A percentile compares a stretch with the other conserved stretches of the same genome.
phyloP scores from a whole-genome alignment of 2,113 vertebrate genomes.

The Plotosus lineatus region DNA sequence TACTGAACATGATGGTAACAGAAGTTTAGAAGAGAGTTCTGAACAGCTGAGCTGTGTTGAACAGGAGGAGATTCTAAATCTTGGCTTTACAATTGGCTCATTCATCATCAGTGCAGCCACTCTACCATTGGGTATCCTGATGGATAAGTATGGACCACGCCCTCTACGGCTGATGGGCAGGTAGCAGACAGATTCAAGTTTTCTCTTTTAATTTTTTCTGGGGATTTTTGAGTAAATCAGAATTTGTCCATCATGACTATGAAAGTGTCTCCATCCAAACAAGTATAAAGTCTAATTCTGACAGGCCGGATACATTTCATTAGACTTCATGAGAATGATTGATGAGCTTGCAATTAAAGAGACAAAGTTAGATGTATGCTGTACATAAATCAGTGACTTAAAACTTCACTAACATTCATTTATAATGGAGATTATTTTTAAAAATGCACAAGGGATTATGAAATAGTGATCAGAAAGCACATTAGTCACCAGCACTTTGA shows the following conservation, averaged over 20 bases:
- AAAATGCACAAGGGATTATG: background rate
- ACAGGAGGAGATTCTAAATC: slow-evolving; percentile 82
- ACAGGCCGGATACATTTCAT: background rate
- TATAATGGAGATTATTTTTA: background rate
- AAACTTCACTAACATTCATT: background rate
- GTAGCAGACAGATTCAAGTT: slow-evolving; percentile 57
- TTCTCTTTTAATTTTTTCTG: background rate
- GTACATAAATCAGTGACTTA: background rate
- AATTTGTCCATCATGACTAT: background rate
- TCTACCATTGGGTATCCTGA: slow-evolving; percentile 73
- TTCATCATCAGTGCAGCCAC: slow-evolving; percentile 85
- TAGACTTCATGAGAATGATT: background rate
- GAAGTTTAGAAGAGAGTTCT: slow-evolving; percentile 19
- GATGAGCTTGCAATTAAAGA: background rate
- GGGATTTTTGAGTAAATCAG: background rate
- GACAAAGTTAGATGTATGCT: background rate
- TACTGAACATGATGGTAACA: slow-evolving; percentile 55
- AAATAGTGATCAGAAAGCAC: background rate
- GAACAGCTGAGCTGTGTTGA: slow-evolving; percentile 71
- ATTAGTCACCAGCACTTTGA: background rate
- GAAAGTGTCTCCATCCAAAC: too few species aligned
- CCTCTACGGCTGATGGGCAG: slow-evolving; percentile 83
- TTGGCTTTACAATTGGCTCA: slow-evolving; percentile 87
- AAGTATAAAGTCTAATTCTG: background rate
- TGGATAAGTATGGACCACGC: slow-evolving; percentile 79